phyloP scores from a whole-genome alignment of 2,113 vertebrate genomes.

The Daphoenositta chrysoptera region DNA sequence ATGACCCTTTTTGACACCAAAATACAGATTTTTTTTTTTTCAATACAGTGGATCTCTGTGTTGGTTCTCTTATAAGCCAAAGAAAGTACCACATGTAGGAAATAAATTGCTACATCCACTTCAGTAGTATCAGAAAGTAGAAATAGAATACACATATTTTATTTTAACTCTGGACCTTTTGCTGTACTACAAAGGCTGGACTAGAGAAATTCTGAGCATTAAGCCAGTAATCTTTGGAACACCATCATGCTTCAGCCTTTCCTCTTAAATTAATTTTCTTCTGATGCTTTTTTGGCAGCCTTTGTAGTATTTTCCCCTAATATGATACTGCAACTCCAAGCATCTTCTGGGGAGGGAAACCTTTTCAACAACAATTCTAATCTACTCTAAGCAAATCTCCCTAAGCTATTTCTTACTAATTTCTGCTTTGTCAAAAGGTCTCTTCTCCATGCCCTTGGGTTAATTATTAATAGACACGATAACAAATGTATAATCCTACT shows the following conservation, averaged over 20 bases:
- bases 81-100: background rate
- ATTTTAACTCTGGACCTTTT: background rate
- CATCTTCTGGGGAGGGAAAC: background rate
- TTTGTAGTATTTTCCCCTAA: background rate
- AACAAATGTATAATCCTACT: background rate
- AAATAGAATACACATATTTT: background rate
- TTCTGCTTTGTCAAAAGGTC: constrained; percentile 21
- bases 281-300: constrained; percentile 8
- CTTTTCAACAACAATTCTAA: background rate
- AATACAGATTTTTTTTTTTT: background rate
- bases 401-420: constrained; percentile 18
- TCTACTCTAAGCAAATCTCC: constrained; percentile 1
- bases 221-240: background rate
- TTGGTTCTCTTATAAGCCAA: background rate
- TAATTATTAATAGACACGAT: constrained; percentile 20
- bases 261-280: background rate
- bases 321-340: background rate
- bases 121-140: background rate
- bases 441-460: background rate
- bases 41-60: background rate
- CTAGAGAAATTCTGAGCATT: background rate
- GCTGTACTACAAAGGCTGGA: background rate
- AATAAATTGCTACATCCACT: background rate
- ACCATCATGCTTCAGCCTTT: background rate
- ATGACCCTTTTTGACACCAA: background rate